Conservation (phyloP, 2,113 vertebrate species). For the Sebastes fasciatus region DNA sequence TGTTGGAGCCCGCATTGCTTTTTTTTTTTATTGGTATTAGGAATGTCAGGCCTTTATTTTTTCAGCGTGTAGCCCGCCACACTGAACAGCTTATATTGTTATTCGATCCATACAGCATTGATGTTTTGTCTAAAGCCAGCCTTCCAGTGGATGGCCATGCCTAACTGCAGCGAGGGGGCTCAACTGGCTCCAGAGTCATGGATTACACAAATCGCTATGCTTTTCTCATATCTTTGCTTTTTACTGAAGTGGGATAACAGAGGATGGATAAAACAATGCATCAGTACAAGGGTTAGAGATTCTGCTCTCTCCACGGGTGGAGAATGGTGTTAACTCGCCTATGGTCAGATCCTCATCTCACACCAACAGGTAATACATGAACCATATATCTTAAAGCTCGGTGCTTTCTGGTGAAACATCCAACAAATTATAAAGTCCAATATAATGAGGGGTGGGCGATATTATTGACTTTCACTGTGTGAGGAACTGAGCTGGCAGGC, state of each 20-base stretch:
- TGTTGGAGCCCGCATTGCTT: slow-evolving; percentile 33
- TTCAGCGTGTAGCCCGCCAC: slow-evolving; percentile 25
- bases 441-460: background rate
- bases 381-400: background rate
- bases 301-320: background rate
- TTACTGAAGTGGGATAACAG: slow-evolving; percentile 46
- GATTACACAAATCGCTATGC: slow-evolving; percentile 68
- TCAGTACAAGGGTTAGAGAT: slow-evolving; percentile 20
- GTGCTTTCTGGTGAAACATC: background rate
- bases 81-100: slow-evolving; percentile 61
- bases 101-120: slow-evolving; percentile 64
- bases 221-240: slow-evolving; percentile 50
- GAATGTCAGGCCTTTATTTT: slow-evolving; percentile 41
- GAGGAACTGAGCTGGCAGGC: background rate
- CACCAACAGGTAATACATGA: slow-evolving; percentile 7
- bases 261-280: slow-evolving; percentile 17
- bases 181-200: slow-evolving; percentile 51
- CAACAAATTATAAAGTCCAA: background rate
- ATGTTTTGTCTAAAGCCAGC: slow-evolving; percentile 71
- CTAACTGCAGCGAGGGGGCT: slow-evolving; percentile 55
- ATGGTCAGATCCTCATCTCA: slow-evolving; percentile 9
- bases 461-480: background rate
- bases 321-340: background rate
- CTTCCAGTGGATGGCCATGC: slow-evolving; percentile 63
- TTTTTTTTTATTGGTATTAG: slow-evolving; percentile 36